These are phyloP conservation scores for Psittacula echo DNA, from an alignment of 2,797 vertebrate species.

Conservation along the genomic window DNA sequence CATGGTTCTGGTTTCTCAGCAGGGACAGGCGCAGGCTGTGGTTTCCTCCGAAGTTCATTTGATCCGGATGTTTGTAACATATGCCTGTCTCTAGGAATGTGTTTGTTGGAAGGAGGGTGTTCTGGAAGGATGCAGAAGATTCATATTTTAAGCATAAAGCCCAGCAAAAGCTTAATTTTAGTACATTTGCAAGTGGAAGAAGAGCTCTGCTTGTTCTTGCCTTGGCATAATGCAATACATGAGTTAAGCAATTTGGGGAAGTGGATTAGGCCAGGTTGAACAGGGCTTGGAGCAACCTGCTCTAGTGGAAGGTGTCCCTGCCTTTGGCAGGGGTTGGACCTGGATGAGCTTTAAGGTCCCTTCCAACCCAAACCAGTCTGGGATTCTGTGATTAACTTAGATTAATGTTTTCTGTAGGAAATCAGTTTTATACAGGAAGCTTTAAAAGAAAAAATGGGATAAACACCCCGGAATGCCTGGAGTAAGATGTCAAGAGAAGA, in stretches of 20 bases:
- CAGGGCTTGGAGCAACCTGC: accelerated
- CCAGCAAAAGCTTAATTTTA: constrained; percentile 24
- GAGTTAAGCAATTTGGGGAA: background rate
- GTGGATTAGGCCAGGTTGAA: background rate
- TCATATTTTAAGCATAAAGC: constrained; percentile 31
- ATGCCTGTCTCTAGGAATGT: constrained; percentile 8
- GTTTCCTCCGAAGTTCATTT: constrained; percentile 16
- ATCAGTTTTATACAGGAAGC: background rate
- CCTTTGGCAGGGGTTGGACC: background rate
- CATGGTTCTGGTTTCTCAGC: constrained; percentile 2
- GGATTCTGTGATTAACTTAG: background rate
- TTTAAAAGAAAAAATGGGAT: background rate
- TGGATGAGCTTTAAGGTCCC: background rate
- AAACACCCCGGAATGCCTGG: background rate
- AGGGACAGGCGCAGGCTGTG: constrained; percentile 7
- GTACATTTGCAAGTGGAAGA: constrained; percentile 27
- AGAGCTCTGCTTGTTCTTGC: background rate
- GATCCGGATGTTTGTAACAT: background rate
- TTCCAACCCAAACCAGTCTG: background rate
- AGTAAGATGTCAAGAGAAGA: background rate
- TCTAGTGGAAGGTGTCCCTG: background rate
- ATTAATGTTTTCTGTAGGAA: background rate
- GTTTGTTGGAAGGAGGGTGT: constrained; percentile 29
- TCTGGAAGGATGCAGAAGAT: constrained; percentile 26
- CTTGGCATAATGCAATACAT: background rate